Conservation (phyloP, 2,113 vertebrate species). For the Actinemys pallida region DNA sequence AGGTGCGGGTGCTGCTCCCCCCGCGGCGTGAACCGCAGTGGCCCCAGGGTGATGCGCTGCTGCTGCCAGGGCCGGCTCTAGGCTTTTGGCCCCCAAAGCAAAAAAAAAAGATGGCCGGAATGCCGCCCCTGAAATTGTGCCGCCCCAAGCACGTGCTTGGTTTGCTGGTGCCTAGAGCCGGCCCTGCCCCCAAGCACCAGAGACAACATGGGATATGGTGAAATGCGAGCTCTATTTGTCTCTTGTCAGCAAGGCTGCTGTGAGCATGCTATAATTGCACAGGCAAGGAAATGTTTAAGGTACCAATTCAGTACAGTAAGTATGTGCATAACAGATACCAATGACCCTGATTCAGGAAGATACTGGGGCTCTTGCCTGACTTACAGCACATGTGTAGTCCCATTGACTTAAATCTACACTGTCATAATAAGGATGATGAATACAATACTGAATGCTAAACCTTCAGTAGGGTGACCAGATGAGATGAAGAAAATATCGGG, state of each 20-base stretch:
- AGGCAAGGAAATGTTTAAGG: background rate
- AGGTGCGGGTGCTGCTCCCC: too few relatives aligned
- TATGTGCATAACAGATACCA: background rate
- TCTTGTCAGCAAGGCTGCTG: background rate
- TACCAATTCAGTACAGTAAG: background rate
- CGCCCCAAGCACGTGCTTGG: too few relatives aligned
- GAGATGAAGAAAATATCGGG: too few relatives aligned
- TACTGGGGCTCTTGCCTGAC: background rate
- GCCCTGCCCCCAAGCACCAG: background rate
- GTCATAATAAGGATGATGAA: background rate
- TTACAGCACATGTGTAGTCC: background rate
- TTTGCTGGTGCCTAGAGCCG: too few relatives aligned
- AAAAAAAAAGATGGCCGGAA: too few relatives aligned
- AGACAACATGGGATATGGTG: background rate
- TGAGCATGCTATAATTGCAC: background rate
- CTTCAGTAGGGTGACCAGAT: background rate
- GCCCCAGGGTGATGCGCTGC: too few relatives aligned
- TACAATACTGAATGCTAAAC: background rate
- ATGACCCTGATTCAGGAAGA: constrained; percentile 5
- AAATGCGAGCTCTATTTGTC: background rate
- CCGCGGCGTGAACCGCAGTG: too few relatives aligned
- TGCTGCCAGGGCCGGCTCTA: too few relatives aligned
- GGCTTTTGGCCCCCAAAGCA: too few relatives aligned
- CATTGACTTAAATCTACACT: background rate
- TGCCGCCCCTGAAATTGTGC: too few relatives aligned